A percentile compares a stretch with the other conserved stretches of the same genome.
phyloP scores from a whole-genome alignment of 1,140 invertebrate genomes.

The Panagrolaimus sp. region DNA sequence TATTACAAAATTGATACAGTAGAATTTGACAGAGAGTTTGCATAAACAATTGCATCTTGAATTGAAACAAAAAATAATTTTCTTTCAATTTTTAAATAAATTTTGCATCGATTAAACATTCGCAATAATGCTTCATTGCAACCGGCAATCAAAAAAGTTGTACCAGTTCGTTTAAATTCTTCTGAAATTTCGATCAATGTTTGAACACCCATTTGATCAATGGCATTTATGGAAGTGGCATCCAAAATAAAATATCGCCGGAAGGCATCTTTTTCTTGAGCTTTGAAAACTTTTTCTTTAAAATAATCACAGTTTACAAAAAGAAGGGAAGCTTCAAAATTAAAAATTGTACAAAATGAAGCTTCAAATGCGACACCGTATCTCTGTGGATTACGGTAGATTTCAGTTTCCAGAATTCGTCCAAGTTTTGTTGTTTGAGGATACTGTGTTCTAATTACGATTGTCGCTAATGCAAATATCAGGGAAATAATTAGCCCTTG shows the following conservation, averaged over 20 bases:
- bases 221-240: not conserved
- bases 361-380: not conserved
- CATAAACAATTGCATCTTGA: slow-evolving; percentile 1
- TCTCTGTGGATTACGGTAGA: not conserved
- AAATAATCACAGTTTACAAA: slow-evolving; percentile 3
- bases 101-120: not conserved
- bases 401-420: not conserved
- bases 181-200: slow-evolving; percentile 4
- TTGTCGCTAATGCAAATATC: not conserved
- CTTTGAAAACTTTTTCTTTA: not conserved
- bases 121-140: not conserved
- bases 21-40: not conserved
- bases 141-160: not conserved
- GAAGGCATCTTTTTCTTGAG: not conserved
- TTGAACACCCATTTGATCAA: slow-evolving; percentile 11
- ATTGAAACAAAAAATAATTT: not conserved
- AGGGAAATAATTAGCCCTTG: not conserved
- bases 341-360: not conserved
- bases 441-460: not conserved
- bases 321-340: slow-evolving; percentile 3
- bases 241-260: not conserved
- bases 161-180: not conserved
- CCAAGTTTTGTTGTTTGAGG: not conserved
- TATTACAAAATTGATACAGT: too few species aligned
- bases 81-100: not conserved